These are phyloP conservation scores for Rhineura floridana DNA, from an alignment of 2,113 vertebrate genomes.

Conservation along the genomic window DNA sequence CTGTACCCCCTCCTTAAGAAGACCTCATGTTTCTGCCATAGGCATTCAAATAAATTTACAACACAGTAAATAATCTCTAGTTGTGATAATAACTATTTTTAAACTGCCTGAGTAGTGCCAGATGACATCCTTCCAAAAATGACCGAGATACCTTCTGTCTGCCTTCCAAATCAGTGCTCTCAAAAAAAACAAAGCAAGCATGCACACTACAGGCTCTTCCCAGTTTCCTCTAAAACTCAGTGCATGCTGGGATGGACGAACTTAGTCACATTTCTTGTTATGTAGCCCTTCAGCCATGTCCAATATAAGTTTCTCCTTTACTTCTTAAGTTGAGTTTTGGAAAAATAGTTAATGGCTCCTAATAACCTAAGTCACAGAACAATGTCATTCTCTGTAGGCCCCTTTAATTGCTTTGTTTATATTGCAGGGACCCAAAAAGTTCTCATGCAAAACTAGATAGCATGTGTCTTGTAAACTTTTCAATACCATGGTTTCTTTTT, in stretches of 20 bases:
- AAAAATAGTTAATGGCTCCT: slow-evolving; percentile 2
- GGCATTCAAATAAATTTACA: background rate
- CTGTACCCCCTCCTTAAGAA: too few relatives aligned
- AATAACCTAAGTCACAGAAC: background rate
- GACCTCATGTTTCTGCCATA: background rate
- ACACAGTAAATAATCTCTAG: background rate
- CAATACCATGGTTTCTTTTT: background rate
- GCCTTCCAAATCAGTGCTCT: background rate
- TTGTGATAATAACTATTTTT: background rate
- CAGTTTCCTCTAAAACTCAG: background rate
- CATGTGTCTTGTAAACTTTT: slow-evolving; percentile 24
- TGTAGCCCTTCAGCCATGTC: background rate
- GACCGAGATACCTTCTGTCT: background rate
- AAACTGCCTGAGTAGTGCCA: background rate
- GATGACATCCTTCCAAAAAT: background rate
- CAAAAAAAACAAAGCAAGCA: background rate
- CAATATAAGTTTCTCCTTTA: background rate
- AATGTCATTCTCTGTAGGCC: background rate
- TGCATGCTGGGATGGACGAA: background rate
- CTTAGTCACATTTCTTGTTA: background rate
- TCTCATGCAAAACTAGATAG: slow-evolving; percentile 14
- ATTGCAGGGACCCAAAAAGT: background rate
- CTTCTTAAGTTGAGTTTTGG: background rate
- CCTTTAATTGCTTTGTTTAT: slow-evolving; percentile 25
- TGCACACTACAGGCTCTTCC: background rate